Conservation (phyloP, 2,888 invertebrate genomes). For the Romanomermis culicivorax region DNA sequence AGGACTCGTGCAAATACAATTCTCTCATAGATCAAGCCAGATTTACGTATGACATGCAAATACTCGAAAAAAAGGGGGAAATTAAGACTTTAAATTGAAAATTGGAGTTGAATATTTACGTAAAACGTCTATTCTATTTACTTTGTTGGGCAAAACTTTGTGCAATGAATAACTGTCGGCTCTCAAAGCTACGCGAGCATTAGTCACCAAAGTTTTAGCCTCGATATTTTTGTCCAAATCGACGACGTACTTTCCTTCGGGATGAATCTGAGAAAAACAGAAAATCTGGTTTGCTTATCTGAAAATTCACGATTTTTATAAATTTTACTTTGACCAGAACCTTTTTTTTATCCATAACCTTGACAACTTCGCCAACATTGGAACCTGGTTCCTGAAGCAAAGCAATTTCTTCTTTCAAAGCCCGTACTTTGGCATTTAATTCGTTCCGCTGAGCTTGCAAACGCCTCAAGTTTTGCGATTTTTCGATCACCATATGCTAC, state of each 20-base stretch:
- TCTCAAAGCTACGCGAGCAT: slow-evolving; percentile 83
- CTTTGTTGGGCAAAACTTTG: slow-evolving; percentile 93
- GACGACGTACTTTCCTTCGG: slow-evolving; percentile 97
- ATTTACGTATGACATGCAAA: too few species aligned
- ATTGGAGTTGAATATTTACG: too few species aligned
- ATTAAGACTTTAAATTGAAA: too few species aligned
- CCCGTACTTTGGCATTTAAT: slow-evolving; percentile 90
- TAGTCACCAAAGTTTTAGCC: slow-evolving; percentile 87
- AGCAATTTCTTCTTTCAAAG: slow-evolving; percentile 89
- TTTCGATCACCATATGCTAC: slow-evolving; percentile 71
- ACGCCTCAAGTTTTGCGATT: slow-evolving; percentile 82
- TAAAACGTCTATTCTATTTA: too few species aligned
- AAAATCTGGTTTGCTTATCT: neutral
- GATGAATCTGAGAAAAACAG: slow-evolving; percentile 49
- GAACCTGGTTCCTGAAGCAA: slow-evolving; percentile 86
- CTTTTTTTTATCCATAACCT: slow-evolving; percentile 99
- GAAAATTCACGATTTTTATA: too few species aligned
- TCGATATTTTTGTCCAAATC: slow-evolving; percentile 98
- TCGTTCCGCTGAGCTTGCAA: slow-evolving; percentile 95
- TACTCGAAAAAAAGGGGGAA: too few species aligned
- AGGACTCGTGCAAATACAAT: too few species aligned
- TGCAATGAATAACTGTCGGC: slow-evolving; percentile 96
- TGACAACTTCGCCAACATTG: slow-evolving; percentile 96
- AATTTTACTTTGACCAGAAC: slow-evolving; percentile 60
- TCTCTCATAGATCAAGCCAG: too few species aligned